These are phyloP conservation scores for Kryptolebias ocellatus DNA, from an alignment of 2,797 vertebrate species.

Conservation along the genomic window DNA sequence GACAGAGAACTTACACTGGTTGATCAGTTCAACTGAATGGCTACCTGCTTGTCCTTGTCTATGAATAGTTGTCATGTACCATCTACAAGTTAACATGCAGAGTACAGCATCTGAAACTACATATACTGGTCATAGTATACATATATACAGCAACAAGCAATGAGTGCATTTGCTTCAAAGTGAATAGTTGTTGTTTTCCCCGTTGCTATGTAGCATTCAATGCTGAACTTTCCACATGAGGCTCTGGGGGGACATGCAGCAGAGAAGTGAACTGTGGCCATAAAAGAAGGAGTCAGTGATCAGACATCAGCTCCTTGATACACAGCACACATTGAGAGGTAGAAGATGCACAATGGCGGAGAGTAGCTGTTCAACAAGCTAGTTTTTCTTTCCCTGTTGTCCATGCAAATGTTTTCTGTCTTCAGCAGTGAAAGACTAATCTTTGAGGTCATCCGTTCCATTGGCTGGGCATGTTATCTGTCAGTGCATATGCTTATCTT, in stretches of 20 bases:
- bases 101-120: conserved; percentile 72
- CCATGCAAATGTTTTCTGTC: conserved; percentile 65
- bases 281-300: conserved; percentile 29
- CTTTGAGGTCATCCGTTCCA: conserved; percentile 53
- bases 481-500: conserved; percentile 63
- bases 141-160: conserved; percentile 75
- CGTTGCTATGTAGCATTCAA: conserved; percentile 31
- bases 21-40: conserved; percentile 50
- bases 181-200: conserved; percentile 40
- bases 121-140: conserved; percentile 72
- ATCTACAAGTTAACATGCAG: conserved; percentile 82
- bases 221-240: conserved; percentile 33
- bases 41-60: conserved; percentile 48
- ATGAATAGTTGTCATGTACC: conserved; percentile 62
- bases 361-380: conserved; percentile 52
- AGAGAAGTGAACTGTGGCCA: conserved; percentile 34
- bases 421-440: conserved; percentile 35
- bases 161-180: conserved; percentile 45
- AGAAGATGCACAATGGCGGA: conserved; percentile 67
- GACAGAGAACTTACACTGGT: conserved; percentile 46
- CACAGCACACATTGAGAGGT: conserved; percentile 72
- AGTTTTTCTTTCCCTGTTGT: conserved; percentile 47
- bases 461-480: conserved; percentile 47
- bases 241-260: conserved; percentile 52
- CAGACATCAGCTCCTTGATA: conserved; percentile 52